phyloP scores from a whole-genome alignment of 2,113 vertebrate genomes.

The Ornithorhynchus anatinus region DNA sequence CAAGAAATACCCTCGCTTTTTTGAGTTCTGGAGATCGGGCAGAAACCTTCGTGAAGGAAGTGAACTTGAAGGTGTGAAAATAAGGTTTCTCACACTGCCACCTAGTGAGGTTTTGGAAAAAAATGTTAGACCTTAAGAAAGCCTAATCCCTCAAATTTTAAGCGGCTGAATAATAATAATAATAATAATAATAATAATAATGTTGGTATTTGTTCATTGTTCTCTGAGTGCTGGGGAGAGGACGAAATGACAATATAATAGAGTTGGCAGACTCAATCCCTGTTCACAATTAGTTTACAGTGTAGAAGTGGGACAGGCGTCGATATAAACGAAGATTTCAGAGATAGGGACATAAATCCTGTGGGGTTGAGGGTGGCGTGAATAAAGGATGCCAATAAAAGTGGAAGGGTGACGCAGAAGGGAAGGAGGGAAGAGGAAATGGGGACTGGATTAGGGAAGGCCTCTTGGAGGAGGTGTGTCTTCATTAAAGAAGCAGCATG shows the following conservation, averaged over 20 bases:
- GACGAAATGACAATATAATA: not conserved
- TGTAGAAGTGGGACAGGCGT: too few species aligned
- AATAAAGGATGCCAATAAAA: too few species aligned
- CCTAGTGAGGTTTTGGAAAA: constrained; percentile 32
- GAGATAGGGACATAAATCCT: too few species aligned
- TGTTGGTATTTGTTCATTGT: not conserved
- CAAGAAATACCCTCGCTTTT: too few species aligned
- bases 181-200: not conserved
- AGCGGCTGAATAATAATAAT: not conserved
- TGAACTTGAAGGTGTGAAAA: not conserved
- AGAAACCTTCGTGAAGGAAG: not conserved
- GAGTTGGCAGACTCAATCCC: not conserved
- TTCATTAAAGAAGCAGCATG: too few species aligned
- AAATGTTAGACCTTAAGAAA: constrained; percentile 17
- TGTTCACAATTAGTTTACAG: not conserved
- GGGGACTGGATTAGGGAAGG: too few species aligned
- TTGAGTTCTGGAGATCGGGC: not conserved
- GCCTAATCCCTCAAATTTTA: not conserved
- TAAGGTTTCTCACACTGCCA: constrained; percentile 45
- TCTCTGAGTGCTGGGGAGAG: not conserved
- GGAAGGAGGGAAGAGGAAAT: too few species aligned
- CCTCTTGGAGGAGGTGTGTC: too few species aligned
- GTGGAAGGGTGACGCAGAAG: too few species aligned
- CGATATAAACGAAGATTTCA: too few species aligned
- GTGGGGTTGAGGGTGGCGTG: too few species aligned